These are phyloP conservation scores for Parus major DNA, from an alignment of 2,113 vertebrate genomes.

Conservation along the genomic window DNA sequence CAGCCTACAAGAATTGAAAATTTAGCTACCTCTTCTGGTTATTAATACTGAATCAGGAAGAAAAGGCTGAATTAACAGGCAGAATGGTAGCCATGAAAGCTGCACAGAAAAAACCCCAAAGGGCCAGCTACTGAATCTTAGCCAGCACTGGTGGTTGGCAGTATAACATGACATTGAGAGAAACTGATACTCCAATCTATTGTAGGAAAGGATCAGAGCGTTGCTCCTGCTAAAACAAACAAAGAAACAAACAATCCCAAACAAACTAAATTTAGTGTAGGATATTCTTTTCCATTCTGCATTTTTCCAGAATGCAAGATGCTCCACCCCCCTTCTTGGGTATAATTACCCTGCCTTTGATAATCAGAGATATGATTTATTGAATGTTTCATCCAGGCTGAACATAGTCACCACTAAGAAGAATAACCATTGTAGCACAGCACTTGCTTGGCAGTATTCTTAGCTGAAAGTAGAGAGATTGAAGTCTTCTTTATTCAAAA, in stretches of 20 bases:
- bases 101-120: neutral
- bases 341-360: neutral
- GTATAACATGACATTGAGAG: rapidly evolving
- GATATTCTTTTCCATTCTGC: neutral
- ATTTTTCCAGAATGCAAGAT: neutral
- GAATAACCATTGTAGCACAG: neutral
- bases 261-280: neutral
- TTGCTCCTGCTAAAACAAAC: neutral
- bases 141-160: neutral
- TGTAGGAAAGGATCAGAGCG: neutral
- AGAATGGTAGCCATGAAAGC: neutral
- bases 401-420: neutral
- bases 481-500: neutral
- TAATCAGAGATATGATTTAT: neutral
- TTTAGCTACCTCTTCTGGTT: neutral
- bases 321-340: neutral
- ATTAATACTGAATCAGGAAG: neutral
- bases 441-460: neutral
- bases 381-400: neutral
- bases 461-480: neutral
- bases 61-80: neutral
- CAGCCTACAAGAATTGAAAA: neutral
- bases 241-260: neutral
- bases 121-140: neutral
- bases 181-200: neutral